A percentile compares a stretch with the other conserved stretches of the same genome.
These are phyloP conservation scores for Drosophila dives DNA, from an alignment of 2,888 invertebrate species.

Conservation along the genomic window DNA sequence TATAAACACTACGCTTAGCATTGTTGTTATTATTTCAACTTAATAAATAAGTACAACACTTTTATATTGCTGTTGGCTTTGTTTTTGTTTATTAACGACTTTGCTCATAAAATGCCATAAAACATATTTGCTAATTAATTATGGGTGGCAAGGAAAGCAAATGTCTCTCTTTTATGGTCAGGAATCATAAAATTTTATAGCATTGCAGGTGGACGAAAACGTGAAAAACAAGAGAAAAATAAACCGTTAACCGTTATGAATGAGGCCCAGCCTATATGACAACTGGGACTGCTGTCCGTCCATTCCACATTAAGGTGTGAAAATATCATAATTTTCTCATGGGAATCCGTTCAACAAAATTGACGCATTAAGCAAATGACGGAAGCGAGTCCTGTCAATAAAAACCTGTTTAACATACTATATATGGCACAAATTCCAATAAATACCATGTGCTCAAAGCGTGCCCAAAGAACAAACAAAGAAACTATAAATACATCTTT, in stretches of 20 bases:
- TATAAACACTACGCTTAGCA: constrained; percentile 7
- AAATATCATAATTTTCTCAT: constrained; percentile 48
- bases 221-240: constrained; percentile 13
- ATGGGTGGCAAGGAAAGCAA: constrained; percentile 36
- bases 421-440: constrained; percentile 6
- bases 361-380: constrained; percentile 20
- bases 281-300: constrained; percentile 22
- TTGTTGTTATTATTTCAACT: neutral
- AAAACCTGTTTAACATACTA: neutral
- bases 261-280: constrained; percentile 31
- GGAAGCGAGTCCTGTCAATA: constrained; percentile 12
- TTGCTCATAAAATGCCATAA: constrained; percentile 48
- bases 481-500: neutral
- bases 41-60: constrained; percentile 4
- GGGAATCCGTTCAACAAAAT: constrained; percentile 24
- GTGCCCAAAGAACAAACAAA: constrained; percentile 12
- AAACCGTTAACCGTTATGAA: constrained; percentile 33
- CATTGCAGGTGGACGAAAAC: constrained; percentile 38
- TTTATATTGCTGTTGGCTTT: neutral
- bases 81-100: constrained; percentile 47
- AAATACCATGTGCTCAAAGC: constrained; percentile 16
- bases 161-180: constrained; percentile 48
- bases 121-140: constrained; percentile 69
- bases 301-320: constrained; percentile 57
- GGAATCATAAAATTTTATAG: constrained; percentile 57